phyloP scores from a whole-genome alignment of 92 coral and sea anemone species.

The Galaxea fascicularis region DNA sequence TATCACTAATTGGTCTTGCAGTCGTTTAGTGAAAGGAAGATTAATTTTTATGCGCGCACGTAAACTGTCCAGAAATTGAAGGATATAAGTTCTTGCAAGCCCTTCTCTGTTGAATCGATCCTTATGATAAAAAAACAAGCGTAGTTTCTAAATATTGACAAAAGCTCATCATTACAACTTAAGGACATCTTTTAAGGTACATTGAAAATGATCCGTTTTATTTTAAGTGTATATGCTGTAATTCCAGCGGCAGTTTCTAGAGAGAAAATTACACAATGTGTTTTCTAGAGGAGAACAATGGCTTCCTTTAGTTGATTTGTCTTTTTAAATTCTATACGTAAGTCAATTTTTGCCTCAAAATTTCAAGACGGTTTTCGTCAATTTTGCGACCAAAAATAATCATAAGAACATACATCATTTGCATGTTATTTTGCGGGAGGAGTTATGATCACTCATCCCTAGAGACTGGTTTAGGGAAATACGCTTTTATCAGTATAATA shows the following conservation, averaged over 20 bases:
- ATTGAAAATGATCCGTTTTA: neutral
- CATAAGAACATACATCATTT: neutral
- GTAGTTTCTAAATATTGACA: neutral
- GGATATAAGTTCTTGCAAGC: neutral
- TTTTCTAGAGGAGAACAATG: neutral
- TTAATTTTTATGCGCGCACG: slow-evolving; percentile 7
- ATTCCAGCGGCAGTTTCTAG: too few species aligned
- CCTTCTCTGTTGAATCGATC: neutral
- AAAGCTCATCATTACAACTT: neutral
- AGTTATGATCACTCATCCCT: slow-evolving; percentile 13
- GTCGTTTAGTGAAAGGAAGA: neutral
- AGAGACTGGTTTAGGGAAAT: slow-evolving; percentile 7
- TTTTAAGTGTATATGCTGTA: neutral
- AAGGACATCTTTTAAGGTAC: neutral
- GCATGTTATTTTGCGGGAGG: neutral
- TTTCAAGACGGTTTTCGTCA: neutral
- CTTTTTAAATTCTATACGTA: neutral
- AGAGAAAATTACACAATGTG: neutral
- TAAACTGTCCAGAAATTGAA: neutral
- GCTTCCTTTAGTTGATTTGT: neutral
- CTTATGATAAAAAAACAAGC: too few species aligned
- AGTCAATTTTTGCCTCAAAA: neutral
- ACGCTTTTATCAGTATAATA: slow-evolving; percentile 6
- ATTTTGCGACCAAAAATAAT: neutral
- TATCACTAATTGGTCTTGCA: neutral